Percentiles rank a stretch among this genome's conserved stretches.
phyloP scores from a whole-genome alignment of 1,140 invertebrate species.

The Calosoma granatense region DNA sequence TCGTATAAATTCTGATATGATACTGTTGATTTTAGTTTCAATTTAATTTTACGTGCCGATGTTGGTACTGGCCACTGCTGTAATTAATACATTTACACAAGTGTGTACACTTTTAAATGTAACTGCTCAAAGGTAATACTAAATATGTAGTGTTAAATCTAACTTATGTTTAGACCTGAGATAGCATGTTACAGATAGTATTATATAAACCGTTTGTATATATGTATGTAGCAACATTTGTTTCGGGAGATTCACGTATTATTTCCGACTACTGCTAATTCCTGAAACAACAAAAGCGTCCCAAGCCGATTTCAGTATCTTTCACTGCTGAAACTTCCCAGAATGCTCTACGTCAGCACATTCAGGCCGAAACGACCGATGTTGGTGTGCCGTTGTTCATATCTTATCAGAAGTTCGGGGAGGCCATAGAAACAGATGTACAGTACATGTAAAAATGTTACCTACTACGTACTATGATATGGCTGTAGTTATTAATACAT shows the following conservation, averaged over 20 bases:
- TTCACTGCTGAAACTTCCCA: neutral
- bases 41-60: no score
- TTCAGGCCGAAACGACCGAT: neutral
- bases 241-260: neutral
- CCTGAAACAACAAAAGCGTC: neutral
- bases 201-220: neutral
- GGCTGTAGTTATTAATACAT: no score
- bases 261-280: neutral
- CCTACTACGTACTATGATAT: no score
- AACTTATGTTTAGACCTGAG: no score
- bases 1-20: no score
- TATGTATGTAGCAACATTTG: neutral
- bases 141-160: no score
- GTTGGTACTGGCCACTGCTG: no score
- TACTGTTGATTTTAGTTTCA: no score
- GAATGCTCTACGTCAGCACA: neutral
- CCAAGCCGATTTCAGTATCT: neutral
- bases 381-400: neutral
- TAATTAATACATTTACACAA: neutral
- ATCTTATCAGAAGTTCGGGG: neutral
- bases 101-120: neutral
- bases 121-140: no score
- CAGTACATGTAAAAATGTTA: no score
- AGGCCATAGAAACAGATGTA: no score
- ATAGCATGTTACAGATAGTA: no score